Evolutionary conservation across 2,113 vertebrate genomes (phyloP).

Genomic region (Neolamprologus variostigma): DNA sequence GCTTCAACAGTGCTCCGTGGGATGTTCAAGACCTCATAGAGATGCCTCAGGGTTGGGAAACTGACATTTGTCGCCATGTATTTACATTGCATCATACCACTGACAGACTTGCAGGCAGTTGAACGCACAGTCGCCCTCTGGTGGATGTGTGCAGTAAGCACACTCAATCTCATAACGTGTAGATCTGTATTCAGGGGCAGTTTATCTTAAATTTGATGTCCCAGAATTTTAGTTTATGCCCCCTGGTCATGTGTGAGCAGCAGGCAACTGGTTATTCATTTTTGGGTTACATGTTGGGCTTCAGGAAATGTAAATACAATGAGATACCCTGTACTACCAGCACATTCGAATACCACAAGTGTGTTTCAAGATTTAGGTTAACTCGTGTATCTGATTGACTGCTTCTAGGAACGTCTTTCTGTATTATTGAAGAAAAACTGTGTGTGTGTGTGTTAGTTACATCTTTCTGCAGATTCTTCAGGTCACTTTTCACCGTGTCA

Average conservation of each 20-base stretch:
- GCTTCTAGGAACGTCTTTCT: background rate
- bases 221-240: background rate
- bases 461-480: slow-evolving; percentile 44
- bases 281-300: background rate
- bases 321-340: background rate
- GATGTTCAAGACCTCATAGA: background rate
- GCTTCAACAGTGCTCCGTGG: background rate
- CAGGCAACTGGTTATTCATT: background rate
- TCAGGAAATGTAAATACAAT: background rate
- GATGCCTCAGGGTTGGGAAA: background rate
- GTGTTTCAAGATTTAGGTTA: background rate
- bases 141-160: background rate
- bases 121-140: background rate
- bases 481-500: background rate
- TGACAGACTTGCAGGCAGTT: background rate
- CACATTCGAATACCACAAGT: background rate
- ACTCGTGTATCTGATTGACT: background rate
- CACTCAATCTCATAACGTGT: background rate
- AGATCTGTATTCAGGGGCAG: background rate
- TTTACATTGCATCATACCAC: background rate
- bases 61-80: background rate
- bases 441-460: background rate
- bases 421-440: background rate
- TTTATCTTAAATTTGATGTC: background rate
- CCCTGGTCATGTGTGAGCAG: background rate